These are phyloP conservation scores for Numenius phaeopus DNA, from an alignment of 2,797 vertebrate species.

Conservation along the genomic window DNA sequence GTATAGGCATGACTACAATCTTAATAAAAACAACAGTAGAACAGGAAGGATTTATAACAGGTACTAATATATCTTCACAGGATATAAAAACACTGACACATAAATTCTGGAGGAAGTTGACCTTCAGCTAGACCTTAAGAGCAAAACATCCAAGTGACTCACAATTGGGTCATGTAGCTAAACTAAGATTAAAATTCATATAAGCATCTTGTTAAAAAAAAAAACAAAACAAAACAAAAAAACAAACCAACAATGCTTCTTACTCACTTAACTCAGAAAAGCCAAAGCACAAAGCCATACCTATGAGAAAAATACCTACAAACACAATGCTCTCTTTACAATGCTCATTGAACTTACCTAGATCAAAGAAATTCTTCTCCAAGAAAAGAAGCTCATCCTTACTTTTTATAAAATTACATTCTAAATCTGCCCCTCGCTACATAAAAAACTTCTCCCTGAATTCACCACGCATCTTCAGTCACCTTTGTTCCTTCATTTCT, in stretches of 20 bases:
- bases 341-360: rapidly evolving
- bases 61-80: background rate
- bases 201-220: background rate
- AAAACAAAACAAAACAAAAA: too few relatives aligned
- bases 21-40: background rate
- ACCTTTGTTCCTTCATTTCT: background rate
- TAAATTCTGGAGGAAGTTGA: background rate
- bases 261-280: background rate
- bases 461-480: rapidly evolving
- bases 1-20: background rate
- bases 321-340: background rate
- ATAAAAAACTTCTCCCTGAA: rapidly evolving
- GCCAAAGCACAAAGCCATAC: background rate
- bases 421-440: rapidly evolving
- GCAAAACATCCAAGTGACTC: background rate
- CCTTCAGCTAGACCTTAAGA: background rate
- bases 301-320: background rate
- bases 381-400: rapidly evolving
- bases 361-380: rapidly evolving
- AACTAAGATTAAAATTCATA: background rate
- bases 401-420: rapidly evolving
- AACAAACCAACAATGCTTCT: background rate
- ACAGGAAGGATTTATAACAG: background rate
- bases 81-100: background rate
- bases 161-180: background rate